Evolutionary conservation across 1,140 invertebrate species (phyloP), one percentile per base, ranked within the genome.

Genomic region (Oedothorax gibbosus): DNA sequence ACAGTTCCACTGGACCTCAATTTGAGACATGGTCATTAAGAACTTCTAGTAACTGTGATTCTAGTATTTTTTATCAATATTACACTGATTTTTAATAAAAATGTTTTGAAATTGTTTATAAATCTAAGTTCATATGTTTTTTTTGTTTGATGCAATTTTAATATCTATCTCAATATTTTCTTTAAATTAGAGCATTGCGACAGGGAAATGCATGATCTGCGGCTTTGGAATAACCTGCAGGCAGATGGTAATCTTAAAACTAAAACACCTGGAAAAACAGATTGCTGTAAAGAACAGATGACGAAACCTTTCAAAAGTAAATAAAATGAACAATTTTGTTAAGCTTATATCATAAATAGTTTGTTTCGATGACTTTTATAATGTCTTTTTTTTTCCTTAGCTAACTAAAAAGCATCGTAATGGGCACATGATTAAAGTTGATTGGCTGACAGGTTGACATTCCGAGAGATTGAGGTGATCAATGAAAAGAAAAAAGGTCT

Each of bases 371-470:
- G 9, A 0, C 35, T 50, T 11, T 20, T 20, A n/a, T 18, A 66
- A 66, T 20, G 7, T 21, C 65, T 21, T 18, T 5, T 66, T 20
- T 69, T 49, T 49, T 2, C 20, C 14, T 64, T 14, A 94, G 91
- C 91, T 99, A 51, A 95, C 95, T 0, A 99, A 99, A 89, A 98
- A 97, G 88, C 96, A 99, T 90, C 91, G 95, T 80, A 97, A 97
- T 91, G 98, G 98, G 12, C 96, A 98, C 89, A 96, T 99, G 89
- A 94, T 94, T 54, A 97, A 98, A 91, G 94, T 99, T 51, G 97
- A 99, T 89, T 99, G 98, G 98, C 90, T 60, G 98, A 99, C 90
- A 92, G 97, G 87, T 91, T 99, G 60, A 97, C 98, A 10, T 99
- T 99, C 90, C 91, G 96, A 54, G 96, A 99, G 91, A 97, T 99